phyloP scores from a whole-genome alignment of 2,113 vertebrate genomes.

The Mobula hypostoma region DNA sequence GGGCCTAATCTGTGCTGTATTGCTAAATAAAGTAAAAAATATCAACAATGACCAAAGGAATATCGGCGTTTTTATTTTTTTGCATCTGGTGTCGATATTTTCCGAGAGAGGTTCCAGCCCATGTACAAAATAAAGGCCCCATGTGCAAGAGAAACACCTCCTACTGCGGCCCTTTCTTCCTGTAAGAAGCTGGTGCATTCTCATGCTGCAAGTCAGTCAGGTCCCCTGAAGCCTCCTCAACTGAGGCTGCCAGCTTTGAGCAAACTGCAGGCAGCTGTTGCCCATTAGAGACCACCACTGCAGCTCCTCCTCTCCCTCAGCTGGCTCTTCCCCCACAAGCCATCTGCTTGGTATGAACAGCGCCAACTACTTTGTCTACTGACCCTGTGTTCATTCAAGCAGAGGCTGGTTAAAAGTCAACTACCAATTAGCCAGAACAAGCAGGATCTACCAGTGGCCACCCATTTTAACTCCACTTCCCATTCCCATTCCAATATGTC shows the following conservation, averaged over 20 bases:
- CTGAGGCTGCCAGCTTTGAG: background rate
- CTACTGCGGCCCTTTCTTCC: background rate
- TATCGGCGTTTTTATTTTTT: background rate
- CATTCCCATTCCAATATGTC: no score
- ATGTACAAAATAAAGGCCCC: background rate
- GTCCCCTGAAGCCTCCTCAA: background rate
- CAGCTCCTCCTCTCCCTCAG: background rate
- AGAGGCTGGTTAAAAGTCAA: no score
- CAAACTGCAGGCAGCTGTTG: background rate
- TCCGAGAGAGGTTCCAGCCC: background rate
- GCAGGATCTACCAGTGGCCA: no score
- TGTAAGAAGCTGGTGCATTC: background rate
- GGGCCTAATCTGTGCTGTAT: no score
- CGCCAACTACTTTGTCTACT: background rate
- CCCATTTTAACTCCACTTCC: no score
- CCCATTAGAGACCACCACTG: background rate
- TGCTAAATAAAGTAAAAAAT: no score
- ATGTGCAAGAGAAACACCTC: background rate
- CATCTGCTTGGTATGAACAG: background rate
- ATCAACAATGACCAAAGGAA: background rate
- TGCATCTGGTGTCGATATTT: background rate
- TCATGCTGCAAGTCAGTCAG: background rate
- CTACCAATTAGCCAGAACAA: no score
- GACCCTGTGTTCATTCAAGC: background rate
- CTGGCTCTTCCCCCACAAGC: background rate